phyloP scores from a whole-genome alignment of 2,888 invertebrate species.

The Arctia plantaginis region DNA sequence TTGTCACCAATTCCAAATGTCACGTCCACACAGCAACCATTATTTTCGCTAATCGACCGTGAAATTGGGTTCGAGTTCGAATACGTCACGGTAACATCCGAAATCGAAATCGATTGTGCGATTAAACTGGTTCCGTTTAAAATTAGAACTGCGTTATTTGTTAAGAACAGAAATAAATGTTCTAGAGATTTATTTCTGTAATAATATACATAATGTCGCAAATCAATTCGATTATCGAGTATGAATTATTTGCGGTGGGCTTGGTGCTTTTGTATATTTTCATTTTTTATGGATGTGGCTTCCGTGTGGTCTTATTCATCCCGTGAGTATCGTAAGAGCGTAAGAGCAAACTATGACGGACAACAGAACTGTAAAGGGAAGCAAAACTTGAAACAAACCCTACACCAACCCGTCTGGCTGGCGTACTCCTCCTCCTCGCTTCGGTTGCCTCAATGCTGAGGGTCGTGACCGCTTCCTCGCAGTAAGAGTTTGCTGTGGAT shows the following conservation, averaged over 20 bases:
- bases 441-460: too few species aligned
- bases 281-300: background rate
- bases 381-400: too few species aligned
- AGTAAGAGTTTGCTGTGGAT: too few species aligned
- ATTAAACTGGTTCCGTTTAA: constrained; percentile 6
- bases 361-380: too few species aligned
- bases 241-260: background rate
- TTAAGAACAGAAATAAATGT: background rate
- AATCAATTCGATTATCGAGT: background rate
- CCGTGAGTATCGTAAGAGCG: too few species aligned
- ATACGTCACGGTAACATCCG: constrained; percentile 17
- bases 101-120: constrained; percentile 4
- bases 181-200: background rate
- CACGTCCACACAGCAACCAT: constrained; percentile 28
- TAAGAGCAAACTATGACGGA: too few species aligned
- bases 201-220: background rate
- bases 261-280: background rate
- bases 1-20: constrained; percentile 10
- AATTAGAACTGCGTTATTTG: background rate
- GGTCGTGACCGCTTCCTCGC: too few species aligned
- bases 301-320: too few species aligned
- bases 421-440: too few species aligned
- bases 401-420: too few species aligned
- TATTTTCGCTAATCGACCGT: constrained; percentile 25
- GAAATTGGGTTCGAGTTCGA: constrained; percentile 20